These are phyloP conservation scores for Tokudaia tokunoshimensis DNA, from an alignment of 2,797 vertebrate species.

Conservation along the genomic window DNA sequence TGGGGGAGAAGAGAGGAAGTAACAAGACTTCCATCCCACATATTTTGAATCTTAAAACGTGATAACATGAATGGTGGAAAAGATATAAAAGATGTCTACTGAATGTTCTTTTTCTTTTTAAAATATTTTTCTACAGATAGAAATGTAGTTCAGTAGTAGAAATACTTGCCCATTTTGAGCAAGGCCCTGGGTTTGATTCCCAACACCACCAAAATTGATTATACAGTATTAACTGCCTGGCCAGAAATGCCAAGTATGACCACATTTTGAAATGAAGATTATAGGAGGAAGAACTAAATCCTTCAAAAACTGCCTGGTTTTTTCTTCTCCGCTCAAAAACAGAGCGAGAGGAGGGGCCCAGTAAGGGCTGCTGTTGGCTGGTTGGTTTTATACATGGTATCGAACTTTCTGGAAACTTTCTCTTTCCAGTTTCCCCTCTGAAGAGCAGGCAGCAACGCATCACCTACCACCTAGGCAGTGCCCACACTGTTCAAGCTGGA, in stretches of 20 bases:
- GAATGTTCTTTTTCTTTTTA: slow-evolving; percentile 45
- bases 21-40: neutral
- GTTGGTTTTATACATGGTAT: slow-evolving; percentile 4
- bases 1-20: neutral
- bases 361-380: neutral
- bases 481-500: neutral
- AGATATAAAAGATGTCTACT: slow-evolving; percentile 23
- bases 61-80: neutral
- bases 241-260: neutral
- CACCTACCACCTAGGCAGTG: neutral
- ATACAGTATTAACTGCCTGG: slow-evolving; percentile 21
- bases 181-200: neutral
- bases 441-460: neutral
- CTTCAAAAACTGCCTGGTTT: slow-evolving; percentile 52
- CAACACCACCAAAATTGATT: neutral
- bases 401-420: slow-evolving; percentile 1
- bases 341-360: neutral
- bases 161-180: neutral
- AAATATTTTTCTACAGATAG: neutral
- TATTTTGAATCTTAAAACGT: slow-evolving; percentile 50
- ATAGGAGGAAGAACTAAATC: slow-evolving; percentile 23
- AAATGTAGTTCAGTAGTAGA: neutral
- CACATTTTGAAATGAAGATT: slow-evolving; percentile 21
- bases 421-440: neutral
- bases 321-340: neutral